phyloP scores from a whole-genome alignment of 2,797 vertebrate species.

The Thunnus albacares region DNA sequence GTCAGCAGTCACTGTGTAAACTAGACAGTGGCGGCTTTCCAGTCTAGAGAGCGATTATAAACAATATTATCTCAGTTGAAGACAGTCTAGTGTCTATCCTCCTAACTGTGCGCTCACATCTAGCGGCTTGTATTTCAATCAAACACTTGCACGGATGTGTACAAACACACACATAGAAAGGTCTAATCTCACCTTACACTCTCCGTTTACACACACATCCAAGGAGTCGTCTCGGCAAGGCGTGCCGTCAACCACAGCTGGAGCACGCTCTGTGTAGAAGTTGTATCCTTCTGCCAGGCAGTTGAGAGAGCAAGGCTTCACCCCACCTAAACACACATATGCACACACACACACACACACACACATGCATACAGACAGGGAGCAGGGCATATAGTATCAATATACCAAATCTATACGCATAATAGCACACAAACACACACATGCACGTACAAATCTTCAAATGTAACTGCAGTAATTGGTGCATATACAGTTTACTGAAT shows the following conservation, averaged over 20 bases:
- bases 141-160: background rate
- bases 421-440: background rate
- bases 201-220: constrained; percentile 96
- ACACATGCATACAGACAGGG: constrained; percentile 9
- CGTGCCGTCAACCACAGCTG: constrained; percentile 95
- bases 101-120: constrained; percentile 6
- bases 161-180: background rate
- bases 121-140: constrained; percentile 7
- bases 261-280: constrained; percentile 97
- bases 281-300: constrained; percentile 98
- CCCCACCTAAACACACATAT: constrained; percentile 87
- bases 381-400: background rate
- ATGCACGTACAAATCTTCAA: background rate
- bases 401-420: background rate
- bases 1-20: constrained; percentile 51
- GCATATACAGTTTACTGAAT: background rate
- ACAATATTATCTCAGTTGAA: constrained; percentile 31
- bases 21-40: constrained; percentile 48
- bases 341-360: constrained; percentile 32
- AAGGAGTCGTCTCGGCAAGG: constrained; percentile 93
- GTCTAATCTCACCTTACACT: constrained; percentile 92
- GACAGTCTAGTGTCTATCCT: constrained; percentile 18
- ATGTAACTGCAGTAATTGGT: background rate
- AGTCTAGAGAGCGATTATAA: constrained; percentile 36
- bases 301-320: constrained; percentile 97